A percentile compares a stretch with the other conserved stretches of the same genome.
phyloP scores from a whole-genome alignment of 2,797 vertebrate species.

The Lerista edwardsae region DNA sequence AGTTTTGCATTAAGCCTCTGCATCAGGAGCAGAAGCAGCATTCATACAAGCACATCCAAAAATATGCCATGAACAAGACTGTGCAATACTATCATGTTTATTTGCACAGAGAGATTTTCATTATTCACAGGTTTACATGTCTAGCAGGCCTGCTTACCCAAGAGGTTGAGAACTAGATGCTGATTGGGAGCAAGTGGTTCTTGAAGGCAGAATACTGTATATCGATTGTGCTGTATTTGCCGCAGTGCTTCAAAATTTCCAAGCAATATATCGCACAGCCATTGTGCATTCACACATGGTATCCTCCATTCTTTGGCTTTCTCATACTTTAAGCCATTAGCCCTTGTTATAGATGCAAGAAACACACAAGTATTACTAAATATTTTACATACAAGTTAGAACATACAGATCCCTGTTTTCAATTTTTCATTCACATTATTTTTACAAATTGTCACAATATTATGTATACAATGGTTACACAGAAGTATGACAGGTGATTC shows the following conservation, averaged over 20 bases:
- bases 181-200: slow-evolving; percentile 90
- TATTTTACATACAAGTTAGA: neutral
- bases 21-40: neutral
- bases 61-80: rapidly evolving
- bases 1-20: neutral
- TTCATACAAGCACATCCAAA: neutral
- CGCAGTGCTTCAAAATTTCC: slow-evolving; percentile 92
- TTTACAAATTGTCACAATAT: neutral
- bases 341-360: slow-evolving; percentile 71
- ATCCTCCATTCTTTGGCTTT: slow-evolving; percentile 98
- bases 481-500: neutral
- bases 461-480: neutral
- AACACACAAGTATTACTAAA: neutral
- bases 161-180: slow-evolving; percentile 87
- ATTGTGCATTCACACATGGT: slow-evolving; percentile 94
- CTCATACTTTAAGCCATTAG: slow-evolving; percentile 91
- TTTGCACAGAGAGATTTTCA: neutral
- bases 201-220: slow-evolving; percentile 84
- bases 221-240: slow-evolving; percentile 90
- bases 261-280: slow-evolving; percentile 94
- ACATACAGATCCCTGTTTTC: rapidly evolving
- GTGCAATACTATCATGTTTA: rapidly evolving
- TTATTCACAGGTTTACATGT: rapidly evolving
- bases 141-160: slow-evolving; percentile 78
- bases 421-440: neutral